Base-by-base conservation (phyloP, 2,113 vertebrate species). In the Pholis gunnellus region DNA sequence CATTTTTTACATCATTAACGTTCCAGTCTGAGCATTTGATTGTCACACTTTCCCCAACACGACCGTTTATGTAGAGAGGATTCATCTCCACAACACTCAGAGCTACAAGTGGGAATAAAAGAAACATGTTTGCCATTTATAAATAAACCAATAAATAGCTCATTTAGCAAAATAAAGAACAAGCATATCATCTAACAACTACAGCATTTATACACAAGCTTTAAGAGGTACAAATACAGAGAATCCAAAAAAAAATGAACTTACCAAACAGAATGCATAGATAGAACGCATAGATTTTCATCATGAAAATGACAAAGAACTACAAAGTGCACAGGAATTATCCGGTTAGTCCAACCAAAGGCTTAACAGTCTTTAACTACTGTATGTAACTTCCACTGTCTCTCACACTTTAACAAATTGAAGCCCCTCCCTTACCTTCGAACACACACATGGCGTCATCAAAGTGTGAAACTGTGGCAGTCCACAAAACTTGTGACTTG, bases 21-120 rank as follows among this genome's bases (percentile, higher is more conserved):
- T 77, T 5, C 84, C 81, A 86, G 27, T 18, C 2, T 22, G 80
- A 72, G 20, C 86, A 90, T 11, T 0, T 22, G 27, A 84, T 9
- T 10, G 34, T 31, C 36, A 88, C 18, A 57, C 2, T 6, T 61
- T 20, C 0, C 1, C 86, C 81, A 65, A 75, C 64, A 50, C 0
- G 14, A 3, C 29, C 40, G 0, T 0, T 17, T 46, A 36, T 1
- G 17, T 3, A 8, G 20, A 71, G 42, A 40, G 9, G 8, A 10
- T 64, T 34, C 68, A 69, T 29, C 56, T 27, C 64, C 72, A 48
- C 75, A 64, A 78, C 0, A 52, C 9, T 75, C 68, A 82, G 15
- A 76, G 25, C 86, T 90, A 65, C 29, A 86, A 25, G 0, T 1
- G 15, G 46, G 66, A 83, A 82, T 2, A 60, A 54, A 61, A 9